Conservation (phyloP, 2,888 invertebrate species). For the Orchestes rusci region DNA sequence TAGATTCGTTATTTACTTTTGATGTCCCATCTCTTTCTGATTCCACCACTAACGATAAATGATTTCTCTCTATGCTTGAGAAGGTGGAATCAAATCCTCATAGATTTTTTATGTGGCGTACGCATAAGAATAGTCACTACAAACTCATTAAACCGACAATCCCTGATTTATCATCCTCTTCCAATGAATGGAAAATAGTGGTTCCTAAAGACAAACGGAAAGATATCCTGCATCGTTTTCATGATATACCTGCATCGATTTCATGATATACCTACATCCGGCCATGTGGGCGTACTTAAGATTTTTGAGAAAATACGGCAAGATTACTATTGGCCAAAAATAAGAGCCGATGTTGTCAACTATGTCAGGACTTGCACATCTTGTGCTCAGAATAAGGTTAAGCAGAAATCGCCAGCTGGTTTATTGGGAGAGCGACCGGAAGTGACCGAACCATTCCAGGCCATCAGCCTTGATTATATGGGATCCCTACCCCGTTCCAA, state of each 20-base stretch:
- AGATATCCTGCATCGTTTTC: too few relatives aligned
- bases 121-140: too few relatives aligned
- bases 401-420: conserved; percentile 5
- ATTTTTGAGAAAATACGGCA: conserved; percentile 3
- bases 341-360: too few relatives aligned
- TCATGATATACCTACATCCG: conserved; percentile 4
- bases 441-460: conserved; percentile 3
- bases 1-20: neutral
- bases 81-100: too few relatives aligned
- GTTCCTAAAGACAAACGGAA: too few relatives aligned
- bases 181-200: too few relatives aligned
- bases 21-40: neutral
- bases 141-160: too few relatives aligned
- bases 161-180: too few relatives aligned
- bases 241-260: neutral
- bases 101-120: too few relatives aligned
- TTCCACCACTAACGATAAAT: neutral
- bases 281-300: conserved; percentile 7
- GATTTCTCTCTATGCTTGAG: too few relatives aligned
- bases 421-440: conserved; percentile 3
- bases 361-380: conserved; percentile 1
- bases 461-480: conserved; percentile 8
- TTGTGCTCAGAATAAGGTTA: conserved; percentile 4
- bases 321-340: conserved; percentile 12
- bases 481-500: conserved; percentile 4